phyloP scores from a whole-genome alignment of 2,888 invertebrate species.

The Drosophila formosana region DNA sequence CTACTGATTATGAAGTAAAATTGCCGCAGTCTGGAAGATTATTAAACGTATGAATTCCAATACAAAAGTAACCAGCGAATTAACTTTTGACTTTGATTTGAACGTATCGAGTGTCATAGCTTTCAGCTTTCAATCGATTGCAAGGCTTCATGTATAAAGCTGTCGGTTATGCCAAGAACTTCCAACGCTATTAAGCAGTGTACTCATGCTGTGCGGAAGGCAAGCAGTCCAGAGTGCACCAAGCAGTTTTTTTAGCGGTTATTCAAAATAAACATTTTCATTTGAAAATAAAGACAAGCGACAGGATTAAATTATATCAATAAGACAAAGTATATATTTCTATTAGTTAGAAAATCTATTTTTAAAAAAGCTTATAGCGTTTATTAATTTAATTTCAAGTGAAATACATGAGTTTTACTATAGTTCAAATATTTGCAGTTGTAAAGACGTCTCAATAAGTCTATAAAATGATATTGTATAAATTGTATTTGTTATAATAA shows the following conservation, averaged over 20 bases:
- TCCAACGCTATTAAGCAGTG: conserved; percentile 17
- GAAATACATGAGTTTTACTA: neutral
- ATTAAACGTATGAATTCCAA: too few relatives aligned
- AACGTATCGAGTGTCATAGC: neutral
- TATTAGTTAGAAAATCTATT: too few relatives aligned
- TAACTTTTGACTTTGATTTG: neutral
- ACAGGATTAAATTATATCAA: neutral
- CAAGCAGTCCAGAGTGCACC: neutral
- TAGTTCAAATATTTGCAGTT: neutral
- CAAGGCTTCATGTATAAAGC: neutral
- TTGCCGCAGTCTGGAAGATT: too few relatives aligned
- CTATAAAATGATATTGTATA: neutral
- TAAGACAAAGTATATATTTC: neutral
- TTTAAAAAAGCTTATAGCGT: too few relatives aligned
- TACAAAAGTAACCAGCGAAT: neutral
- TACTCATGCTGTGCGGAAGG: neutral
- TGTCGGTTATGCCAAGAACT: neutral
- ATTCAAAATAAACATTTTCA: conserved; percentile 1
- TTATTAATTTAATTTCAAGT: neutral
- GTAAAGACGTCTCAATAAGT: neutral
- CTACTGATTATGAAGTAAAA: too few relatives aligned
- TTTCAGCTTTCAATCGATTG: conserved; percentile 1
- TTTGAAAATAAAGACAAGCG: neutral
- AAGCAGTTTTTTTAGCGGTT: neutral
- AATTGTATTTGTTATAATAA: neutral